These are phyloP conservation scores for Pagetopsis macropterus DNA, from an alignment of 2,797 vertebrate genomes.

Conservation along the genomic window DNA sequence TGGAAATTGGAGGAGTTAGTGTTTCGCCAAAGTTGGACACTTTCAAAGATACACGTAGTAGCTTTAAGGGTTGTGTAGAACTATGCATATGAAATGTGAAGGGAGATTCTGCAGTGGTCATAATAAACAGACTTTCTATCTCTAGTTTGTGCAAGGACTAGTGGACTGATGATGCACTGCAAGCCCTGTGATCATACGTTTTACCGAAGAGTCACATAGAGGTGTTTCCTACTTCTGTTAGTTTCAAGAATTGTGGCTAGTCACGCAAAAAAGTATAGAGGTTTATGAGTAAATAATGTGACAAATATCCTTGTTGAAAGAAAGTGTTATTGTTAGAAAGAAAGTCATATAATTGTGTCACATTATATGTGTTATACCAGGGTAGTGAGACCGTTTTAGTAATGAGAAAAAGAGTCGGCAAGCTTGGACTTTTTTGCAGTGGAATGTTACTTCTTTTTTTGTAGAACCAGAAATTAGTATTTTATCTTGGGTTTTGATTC, in stretches of 20 bases:
- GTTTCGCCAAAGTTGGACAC: neutral
- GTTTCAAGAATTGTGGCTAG: neutral
- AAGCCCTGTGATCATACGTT: neutral
- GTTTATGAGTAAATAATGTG: neutral
- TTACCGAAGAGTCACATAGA: neutral
- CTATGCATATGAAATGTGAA: neutral
- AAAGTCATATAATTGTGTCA: neutral
- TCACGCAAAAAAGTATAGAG: neutral
- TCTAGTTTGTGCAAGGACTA: neutral
- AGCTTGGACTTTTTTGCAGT: neutral
- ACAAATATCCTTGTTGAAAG: neutral
- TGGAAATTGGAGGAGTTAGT: neutral
- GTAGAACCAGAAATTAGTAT: neutral
- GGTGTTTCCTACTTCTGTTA: neutral
- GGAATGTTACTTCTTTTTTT: constrained; percentile 6
- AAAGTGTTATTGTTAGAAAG: neutral
- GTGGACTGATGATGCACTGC: neutral
- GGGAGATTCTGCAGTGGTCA: neutral
- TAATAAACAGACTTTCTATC: neutral
- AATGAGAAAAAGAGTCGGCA: neutral
- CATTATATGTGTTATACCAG: neutral
- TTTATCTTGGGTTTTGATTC: neutral
- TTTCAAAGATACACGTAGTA: constrained; percentile 1
- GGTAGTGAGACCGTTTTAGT: neutral
- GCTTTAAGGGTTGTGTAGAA: constrained; percentile 8